Evolutionary conservation across 2,888 invertebrate genomes (phyloP).

Genomic region (Gastracanthus pulcherrimus): DNA sequence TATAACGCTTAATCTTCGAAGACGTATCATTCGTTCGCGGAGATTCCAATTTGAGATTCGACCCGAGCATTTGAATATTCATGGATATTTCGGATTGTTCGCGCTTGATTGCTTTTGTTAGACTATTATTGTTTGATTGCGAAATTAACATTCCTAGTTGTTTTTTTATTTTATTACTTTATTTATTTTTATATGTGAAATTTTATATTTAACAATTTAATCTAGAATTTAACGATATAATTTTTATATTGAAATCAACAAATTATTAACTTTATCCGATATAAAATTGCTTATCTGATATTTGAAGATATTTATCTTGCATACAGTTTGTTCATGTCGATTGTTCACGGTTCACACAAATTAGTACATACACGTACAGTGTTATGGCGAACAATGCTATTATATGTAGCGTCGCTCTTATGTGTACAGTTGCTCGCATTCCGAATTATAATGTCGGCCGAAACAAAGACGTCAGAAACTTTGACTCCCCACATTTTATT

Average conservation of each 20-base stretch:
- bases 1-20: slow-evolving; percentile 26
- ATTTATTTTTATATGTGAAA: too few relatives aligned
- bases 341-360: slow-evolving; percentile 3
- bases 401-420: not conserved
- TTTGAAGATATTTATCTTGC: not conserved
- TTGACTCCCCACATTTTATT: slow-evolving; percentile 20
- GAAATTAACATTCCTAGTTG: not conserved
- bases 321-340: not conserved
- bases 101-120: not conserved
- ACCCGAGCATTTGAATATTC: slow-evolving; percentile 31
- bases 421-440: slow-evolving; percentile 24
- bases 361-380: not conserved
- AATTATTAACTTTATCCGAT: not conserved
- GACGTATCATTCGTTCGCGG: slow-evolving; percentile 22
- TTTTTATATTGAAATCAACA: too few relatives aligned
- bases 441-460: slow-evolving; percentile 59
- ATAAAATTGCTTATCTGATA: not conserved
- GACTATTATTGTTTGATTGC: not conserved
- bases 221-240: too few relatives aligned
- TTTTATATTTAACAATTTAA: too few relatives aligned
- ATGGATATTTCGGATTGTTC: slow-evolving; percentile 27
- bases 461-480: slow-evolving; percentile 62
- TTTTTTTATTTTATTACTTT: not conserved
- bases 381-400: slow-evolving; percentile 15
- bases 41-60: slow-evolving; percentile 49